These are phyloP conservation scores for Leptinotarsa juncta DNA, from an alignment of 2,888 invertebrate genomes.

Conservation along the genomic window DNA sequence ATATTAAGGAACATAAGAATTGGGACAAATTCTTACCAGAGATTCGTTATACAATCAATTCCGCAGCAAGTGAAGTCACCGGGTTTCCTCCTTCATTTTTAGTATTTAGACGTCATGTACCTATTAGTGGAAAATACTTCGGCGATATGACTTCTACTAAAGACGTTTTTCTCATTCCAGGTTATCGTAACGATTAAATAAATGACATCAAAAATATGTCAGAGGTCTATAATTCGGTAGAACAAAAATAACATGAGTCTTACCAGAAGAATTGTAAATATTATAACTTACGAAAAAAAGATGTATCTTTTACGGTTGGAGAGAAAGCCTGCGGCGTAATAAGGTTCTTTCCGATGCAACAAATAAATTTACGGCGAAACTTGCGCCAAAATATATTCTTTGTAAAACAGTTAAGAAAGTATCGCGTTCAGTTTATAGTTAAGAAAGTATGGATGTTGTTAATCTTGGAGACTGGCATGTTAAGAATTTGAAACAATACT, in stretches of 20 bases:
- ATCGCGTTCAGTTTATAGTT: neutral
- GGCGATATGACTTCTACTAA: constrained; percentile 26
- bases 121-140: constrained; percentile 37
- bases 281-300: constrained; percentile 36
- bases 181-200: constrained; percentile 1
- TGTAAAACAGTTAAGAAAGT: constrained; percentile 6
- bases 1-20: constrained; percentile 34
- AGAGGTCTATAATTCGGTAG: constrained; percentile 19
- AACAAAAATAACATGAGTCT: constrained; percentile 25
- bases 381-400: constrained; percentile 26
- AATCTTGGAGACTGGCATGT: constrained; percentile 9
- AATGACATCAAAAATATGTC: constrained; percentile 19
- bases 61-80: constrained; percentile 49
- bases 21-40: constrained; percentile 52
- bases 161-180: constrained; percentile 22
- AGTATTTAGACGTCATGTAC: constrained; percentile 45
- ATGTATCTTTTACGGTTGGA: constrained; percentile 26
- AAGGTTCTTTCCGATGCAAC: constrained; percentile 34
- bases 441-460: neutral
- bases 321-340: constrained; percentile 36
- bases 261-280: constrained; percentile 26
- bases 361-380: constrained; percentile 34
- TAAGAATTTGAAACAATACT: constrained; percentile 27
- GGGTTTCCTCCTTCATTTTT: constrained; percentile 47
- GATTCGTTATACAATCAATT: constrained; percentile 51